These are phyloP conservation scores for Melinopterus prodromus DNA, from an alignment of 2,888 invertebrate species.

Conservation along the genomic window DNA sequence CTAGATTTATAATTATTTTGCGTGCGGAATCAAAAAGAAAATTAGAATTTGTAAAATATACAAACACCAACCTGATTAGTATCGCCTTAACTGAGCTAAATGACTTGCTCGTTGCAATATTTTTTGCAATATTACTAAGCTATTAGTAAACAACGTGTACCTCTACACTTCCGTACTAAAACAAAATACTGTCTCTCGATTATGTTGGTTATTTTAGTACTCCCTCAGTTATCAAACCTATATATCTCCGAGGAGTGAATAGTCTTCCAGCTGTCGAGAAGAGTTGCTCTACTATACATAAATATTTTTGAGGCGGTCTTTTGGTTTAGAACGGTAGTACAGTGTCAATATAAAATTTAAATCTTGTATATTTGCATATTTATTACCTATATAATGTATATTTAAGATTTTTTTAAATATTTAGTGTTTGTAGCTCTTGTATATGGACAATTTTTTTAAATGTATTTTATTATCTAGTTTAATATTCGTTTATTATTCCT, in stretches of 20 bases:
- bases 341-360: background rate
- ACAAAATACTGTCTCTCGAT: background rate
- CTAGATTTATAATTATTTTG: background rate
- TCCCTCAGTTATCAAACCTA: background rate
- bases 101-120: background rate
- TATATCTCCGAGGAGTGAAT: background rate
- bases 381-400: background rate
- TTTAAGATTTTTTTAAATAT: background rate
- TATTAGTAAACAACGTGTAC: background rate
- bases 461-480: background rate
- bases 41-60: background rate
- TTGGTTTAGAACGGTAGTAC: background rate
- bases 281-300: background rate
- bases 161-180: background rate
- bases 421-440: background rate
- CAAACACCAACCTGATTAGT: background rate
- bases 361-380: background rate
- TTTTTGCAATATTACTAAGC: background rate
- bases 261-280: background rate
- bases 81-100: background rate
- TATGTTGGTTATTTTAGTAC: background rate
- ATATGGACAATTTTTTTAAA: background rate
- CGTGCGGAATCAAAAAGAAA: background rate
- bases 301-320: background rate
- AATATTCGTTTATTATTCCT: slow-evolving; percentile 4